Evolutionary conservation across 2,888 invertebrate genomes (phyloP), one percentile per base, ranked within the genome.

Genomic region (Netelia virgata): DNA sequence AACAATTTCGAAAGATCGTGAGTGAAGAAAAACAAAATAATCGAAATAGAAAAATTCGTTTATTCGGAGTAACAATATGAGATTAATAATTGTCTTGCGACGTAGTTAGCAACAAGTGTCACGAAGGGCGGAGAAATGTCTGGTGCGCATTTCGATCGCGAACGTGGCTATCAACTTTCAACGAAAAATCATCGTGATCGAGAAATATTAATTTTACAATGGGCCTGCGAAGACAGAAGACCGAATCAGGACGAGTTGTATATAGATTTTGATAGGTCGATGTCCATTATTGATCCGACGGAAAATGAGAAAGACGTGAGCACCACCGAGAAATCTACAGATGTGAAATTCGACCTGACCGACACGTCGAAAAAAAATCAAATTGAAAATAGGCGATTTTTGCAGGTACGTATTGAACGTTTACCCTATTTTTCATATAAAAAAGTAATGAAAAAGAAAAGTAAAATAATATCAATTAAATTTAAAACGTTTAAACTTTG

Each of bases 201-300:
- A 55, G 55, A 55, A 55, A 18, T 55, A n/a, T 55, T 55, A 18
- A 55, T 55, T 55, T n/a, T 55, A n/a, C 1, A 55, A 55, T 55
- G 55, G 55, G 55, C 55, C 55, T 55, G 55, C 55, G 55, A 55
- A n/a, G 55, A 55, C 55, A 55, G 55, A 55, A 55, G 55, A 55
- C 55, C 55, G 55, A 55, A 55, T 55, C 55, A 55, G 16, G n/a
- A n/a, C 8, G 6, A 55, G 8, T 6, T 55, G n/a, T 55, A 55
- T n/a, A 47, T 1, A 47, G 1, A 47, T 47, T 9, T 47, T 47
- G 47, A 6, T 47, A 47, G 47, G 8, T 9, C 47, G 11, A 47
- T 47, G 11, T 47, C 11, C 0, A 47, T 47, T 47, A 11, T 14
- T 11, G 14, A 10, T 10, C 14, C 47, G 14, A 2, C 2, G 11